Conservation (phyloP, 2,113 vertebrate genomes). For the Clarias gariepinus region DNA sequence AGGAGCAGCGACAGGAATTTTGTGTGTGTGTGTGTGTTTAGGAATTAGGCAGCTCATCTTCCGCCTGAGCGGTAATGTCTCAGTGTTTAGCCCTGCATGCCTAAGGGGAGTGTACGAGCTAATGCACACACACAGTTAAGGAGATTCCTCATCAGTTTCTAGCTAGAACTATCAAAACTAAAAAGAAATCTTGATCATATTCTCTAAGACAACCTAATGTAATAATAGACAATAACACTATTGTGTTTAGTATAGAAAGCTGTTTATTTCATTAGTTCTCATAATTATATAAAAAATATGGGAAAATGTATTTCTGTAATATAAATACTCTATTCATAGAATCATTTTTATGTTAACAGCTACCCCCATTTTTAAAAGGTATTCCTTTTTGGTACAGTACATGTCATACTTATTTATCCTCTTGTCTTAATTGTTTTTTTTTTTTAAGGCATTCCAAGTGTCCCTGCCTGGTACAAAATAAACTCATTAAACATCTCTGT, state of each 20-base stretch:
- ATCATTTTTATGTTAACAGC: background rate
- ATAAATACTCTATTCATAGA: background rate
- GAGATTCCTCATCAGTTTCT: background rate
- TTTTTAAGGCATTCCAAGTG: too few species aligned
- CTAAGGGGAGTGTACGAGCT: background rate
- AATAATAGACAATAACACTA: background rate
- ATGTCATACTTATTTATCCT: background rate
- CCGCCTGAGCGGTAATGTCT: background rate
- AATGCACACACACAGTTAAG: background rate
- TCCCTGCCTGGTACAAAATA: background rate
- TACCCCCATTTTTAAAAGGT: background rate
- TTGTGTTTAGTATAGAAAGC: background rate
- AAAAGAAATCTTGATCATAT: background rate
- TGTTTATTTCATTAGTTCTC: background rate
- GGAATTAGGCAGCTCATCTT: constrained; percentile 1
- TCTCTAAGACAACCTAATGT: background rate
- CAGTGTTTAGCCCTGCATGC: background rate
- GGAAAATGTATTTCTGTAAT: background rate
- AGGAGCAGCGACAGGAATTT: background rate
- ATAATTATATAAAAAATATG: background rate
- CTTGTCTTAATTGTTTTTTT: background rate
- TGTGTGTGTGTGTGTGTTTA: constrained; percentile 4
- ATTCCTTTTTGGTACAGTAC: background rate
- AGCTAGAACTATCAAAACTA: background rate
- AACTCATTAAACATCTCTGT: background rate